These are phyloP conservation scores for Ciconia maguari DNA, from an alignment of 2,113 vertebrate genomes.

Conservation along the genomic window DNA sequence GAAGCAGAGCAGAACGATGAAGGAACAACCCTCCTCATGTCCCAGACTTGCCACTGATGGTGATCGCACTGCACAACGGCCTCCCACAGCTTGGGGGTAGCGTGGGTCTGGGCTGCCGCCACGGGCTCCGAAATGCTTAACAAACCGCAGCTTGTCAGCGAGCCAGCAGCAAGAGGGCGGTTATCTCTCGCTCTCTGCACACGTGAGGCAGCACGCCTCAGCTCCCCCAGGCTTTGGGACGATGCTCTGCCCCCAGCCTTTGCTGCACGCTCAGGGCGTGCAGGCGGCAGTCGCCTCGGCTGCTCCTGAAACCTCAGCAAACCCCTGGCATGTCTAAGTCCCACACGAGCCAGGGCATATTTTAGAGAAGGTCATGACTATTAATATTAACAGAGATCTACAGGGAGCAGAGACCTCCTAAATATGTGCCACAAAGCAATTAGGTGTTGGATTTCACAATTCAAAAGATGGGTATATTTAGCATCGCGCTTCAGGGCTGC, in stretches of 20 bases:
- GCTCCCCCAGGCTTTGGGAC: fast-evolving
- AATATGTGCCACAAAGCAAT: conserved; percentile 14
- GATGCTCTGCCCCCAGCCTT: fast-evolving
- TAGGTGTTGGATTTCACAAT: conserved; percentile 23
- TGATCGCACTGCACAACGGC: fast-evolving
- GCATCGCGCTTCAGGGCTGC: neutral
- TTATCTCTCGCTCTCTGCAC: neutral
- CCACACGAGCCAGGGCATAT: neutral
- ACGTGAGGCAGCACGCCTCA: fast-evolving
- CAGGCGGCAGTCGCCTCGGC: fast-evolving
- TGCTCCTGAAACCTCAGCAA: neutral
- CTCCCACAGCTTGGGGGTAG: neutral
- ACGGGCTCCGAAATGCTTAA: neutral
- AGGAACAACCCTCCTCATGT: neutral
- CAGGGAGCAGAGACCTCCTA: neutral
- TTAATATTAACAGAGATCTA: conserved; percentile 25
- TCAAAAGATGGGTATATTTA: conserved; percentile 19
- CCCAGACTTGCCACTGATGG: fast-evolving
- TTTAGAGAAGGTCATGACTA: conserved; percentile 33
- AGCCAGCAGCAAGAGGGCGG: neutral
- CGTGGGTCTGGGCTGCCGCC: fast-evolving
- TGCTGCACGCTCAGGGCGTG: fast-evolving
- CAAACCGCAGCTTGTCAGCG: neutral
- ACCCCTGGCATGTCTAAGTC: neutral
- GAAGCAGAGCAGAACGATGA: neutral